Conservation (phyloP, 2,113 vertebrate genomes). For the Progne subis region DNA sequence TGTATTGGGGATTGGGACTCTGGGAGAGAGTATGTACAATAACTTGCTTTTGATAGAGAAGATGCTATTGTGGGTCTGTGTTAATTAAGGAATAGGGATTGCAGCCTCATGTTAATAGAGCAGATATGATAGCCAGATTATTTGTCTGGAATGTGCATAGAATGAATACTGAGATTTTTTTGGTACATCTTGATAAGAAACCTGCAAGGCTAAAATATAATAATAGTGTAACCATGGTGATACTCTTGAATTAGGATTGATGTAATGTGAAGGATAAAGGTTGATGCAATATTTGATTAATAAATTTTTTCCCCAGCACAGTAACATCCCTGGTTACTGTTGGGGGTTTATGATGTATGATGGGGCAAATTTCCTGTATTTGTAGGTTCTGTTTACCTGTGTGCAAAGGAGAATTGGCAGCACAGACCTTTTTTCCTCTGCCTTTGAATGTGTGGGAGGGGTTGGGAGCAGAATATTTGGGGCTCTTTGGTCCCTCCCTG, state of each 20-base stretch:
- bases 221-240: constrained; percentile 33
- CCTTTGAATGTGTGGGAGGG: not conserved
- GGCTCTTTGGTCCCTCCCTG: not conserved
- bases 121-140: not conserved
- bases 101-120: not conserved
- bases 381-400: not conserved
- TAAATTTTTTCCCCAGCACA: not conserved
- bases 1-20: not conserved
- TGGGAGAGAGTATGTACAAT: not conserved
- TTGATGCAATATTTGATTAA: not conserved
- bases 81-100: not conserved
- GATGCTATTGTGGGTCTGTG: not conserved
- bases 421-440: not conserved
- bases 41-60: not conserved
- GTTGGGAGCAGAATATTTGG: not conserved
- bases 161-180: not conserved
- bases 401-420: not conserved
- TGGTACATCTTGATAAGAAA: not conserved
- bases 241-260: not conserved
- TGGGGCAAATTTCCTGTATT: not conserved
- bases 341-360: not conserved
- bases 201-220: not conserved
- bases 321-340: not conserved
- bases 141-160: not conserved
- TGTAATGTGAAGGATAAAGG: not conserved